phyloP scores from a whole-genome alignment of 2,888 invertebrate genomes.

The Bellardia pandia region DNA sequence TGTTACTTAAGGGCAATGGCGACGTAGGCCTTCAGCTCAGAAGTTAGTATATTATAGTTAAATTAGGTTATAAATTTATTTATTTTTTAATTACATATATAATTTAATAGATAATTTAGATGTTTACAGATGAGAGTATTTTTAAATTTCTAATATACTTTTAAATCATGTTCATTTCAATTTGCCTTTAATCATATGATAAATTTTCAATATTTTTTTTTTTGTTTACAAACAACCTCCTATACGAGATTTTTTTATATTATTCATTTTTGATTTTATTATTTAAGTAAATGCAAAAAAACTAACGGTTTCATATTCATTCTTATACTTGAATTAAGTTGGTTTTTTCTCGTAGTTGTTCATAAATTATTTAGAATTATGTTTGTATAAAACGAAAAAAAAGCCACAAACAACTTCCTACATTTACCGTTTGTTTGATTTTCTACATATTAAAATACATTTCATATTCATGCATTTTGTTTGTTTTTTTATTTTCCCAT shows the following conservation, averaged over 20 bases:
- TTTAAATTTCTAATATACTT: no score
- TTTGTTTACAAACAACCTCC: not conserved
- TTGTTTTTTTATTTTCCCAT: constrained; percentile 26
- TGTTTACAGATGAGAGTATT: no score
- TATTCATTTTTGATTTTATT: not conserved
- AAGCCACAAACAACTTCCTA: constrained; percentile 60
- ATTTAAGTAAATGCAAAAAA: constrained; percentile 56
- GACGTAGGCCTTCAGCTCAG: no score
- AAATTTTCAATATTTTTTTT: no score
- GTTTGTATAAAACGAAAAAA: not conserved
- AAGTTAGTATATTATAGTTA: no score
- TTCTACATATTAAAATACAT: constrained; percentile 36
- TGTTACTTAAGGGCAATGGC: no score
- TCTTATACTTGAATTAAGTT: constrained; percentile 28
- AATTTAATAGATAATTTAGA: no score
- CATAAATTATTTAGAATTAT: constrained; percentile 36
- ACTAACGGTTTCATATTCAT: constrained; percentile 45
- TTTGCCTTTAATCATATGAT: no score
- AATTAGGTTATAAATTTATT: no score
- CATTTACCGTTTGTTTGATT: constrained; percentile 57
- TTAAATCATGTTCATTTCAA: no score
- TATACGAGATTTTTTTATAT: not conserved
- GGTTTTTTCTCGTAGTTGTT: constrained; percentile 15
- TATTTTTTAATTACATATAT: no score
- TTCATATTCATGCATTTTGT: constrained; percentile 10